phyloP scores from a whole-genome alignment of 2,888 invertebrate genomes.

The Scrobipalpa costella region DNA sequence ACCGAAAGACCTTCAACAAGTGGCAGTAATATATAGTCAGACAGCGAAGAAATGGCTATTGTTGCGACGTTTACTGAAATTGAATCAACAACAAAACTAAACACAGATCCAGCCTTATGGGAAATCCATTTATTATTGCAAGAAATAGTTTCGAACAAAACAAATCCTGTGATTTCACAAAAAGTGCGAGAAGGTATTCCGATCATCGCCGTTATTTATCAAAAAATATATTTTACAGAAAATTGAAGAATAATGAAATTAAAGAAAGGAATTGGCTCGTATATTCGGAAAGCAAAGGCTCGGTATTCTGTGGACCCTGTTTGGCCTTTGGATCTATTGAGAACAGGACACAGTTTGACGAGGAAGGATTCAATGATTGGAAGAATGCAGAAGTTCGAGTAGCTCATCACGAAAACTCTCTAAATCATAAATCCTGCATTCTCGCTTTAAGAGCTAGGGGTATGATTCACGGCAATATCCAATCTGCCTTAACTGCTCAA shows the following conservation, averaged over 20 bases:
- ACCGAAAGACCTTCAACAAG: constrained; percentile 4
- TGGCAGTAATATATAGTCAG: background rate
- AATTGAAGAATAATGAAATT: constrained; percentile 31
- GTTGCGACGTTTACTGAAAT: constrained; percentile 30
- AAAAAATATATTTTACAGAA: constrained; percentile 31
- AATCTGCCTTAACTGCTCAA: background rate
- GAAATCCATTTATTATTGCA: constrained; percentile 34
- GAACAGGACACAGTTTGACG: constrained; percentile 33
- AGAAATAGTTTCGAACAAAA: constrained; percentile 27
- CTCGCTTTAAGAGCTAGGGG: too few species aligned
- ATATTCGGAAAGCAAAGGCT: constrained; percentile 28
- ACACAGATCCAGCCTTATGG: constrained; percentile 35
- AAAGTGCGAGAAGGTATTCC: constrained; percentile 24
- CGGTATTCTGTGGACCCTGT: constrained; percentile 34
- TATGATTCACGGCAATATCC: too few species aligned
- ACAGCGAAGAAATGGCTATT: background rate
- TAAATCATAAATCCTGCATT: too few species aligned
- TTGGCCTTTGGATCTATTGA: constrained; percentile 33
- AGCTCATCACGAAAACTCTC: too few species aligned
- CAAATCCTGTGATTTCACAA: constrained; percentile 26
- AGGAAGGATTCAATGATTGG: constrained; percentile 35
- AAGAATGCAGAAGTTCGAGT: too few species aligned
- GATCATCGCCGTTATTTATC: constrained; percentile 33
- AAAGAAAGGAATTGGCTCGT: constrained; percentile 27
- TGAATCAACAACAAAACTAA: constrained; percentile 30